These are phyloP conservation scores for Pentamera pediparva DNA, from an alignment of 53 echinoderm and acorn worm species.

Conservation along the genomic window DNA sequence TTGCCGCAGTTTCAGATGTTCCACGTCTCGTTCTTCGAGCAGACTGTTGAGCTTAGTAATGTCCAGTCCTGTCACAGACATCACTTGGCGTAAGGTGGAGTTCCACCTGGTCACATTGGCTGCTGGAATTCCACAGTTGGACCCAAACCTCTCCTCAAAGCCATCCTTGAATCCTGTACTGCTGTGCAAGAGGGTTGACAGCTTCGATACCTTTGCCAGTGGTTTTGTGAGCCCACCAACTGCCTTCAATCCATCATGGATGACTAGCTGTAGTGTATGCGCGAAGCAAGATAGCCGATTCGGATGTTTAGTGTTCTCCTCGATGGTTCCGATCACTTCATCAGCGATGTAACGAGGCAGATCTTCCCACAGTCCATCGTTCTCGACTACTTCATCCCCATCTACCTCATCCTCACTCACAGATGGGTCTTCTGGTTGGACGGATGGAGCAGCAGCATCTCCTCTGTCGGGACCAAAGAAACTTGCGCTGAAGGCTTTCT, in stretches of 20 bases:
- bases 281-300: constrained; percentile 10
- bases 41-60: neutral
- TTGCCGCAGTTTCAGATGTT: neutral
- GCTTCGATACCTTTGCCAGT: constrained; percentile 22
- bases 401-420: neutral
- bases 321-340: neutral
- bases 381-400: neutral
- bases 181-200: constrained; percentile 32
- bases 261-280: neutral
- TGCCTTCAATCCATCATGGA: constrained; percentile 31
- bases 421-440: neutral
- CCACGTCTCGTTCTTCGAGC: neutral
- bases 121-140: constrained; percentile 2
- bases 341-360: neutral
- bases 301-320: constrained; percentile 5
- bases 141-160: constrained; percentile 28
- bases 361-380: constrained; percentile 13
- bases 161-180: constrained; percentile 39
- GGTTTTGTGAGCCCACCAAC: neutral
- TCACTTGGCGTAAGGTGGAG: constrained; percentile 27
- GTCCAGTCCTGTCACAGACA: constrained; percentile 17
- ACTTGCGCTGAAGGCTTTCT: constrained; percentile 22
- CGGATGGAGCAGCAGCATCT: neutral
- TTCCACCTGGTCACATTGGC: constrained; percentile 34
- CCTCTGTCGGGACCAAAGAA: neutral